phyloP scores from a whole-genome alignment of 2,113 vertebrate species.

The Collichthys lucidus region DNA sequence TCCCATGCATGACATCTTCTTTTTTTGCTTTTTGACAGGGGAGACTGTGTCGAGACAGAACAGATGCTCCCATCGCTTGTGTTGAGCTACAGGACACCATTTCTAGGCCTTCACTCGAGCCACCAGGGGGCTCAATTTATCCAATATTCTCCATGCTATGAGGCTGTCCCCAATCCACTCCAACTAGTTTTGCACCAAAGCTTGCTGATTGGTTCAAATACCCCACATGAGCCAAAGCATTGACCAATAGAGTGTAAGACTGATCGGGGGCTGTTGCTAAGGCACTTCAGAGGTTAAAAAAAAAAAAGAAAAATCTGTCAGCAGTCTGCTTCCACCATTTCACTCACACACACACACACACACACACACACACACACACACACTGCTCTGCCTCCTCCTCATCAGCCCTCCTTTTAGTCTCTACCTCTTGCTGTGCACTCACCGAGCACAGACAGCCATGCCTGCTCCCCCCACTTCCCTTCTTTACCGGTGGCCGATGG shows the following conservation, averaged over 20 bases:
- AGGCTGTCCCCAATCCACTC: conserved; percentile 1
- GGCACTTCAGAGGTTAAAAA: conserved; percentile 67
- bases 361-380: conserved; percentile 18
- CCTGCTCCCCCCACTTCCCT: not conserved
- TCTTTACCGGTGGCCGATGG: conserved; percentile 33
- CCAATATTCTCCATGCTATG: not conserved
- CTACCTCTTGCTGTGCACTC: conserved; percentile 9
- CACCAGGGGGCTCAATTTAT: conserved; percentile 62
- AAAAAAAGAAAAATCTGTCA: conserved; percentile 36
- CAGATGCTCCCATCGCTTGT: not conserved
- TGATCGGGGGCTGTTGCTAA: conserved; percentile 83
- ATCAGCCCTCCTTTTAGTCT: conserved; percentile 8
- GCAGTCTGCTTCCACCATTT: conserved; percentile 63
- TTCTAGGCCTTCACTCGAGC: not conserved
- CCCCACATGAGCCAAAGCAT: conserved; percentile 65
- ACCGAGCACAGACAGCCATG: not conserved
- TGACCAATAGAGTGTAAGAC: conserved; percentile 76
- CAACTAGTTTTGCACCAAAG: conserved; percentile 73
- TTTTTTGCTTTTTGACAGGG: not conserved
- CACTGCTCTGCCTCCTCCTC: conserved; percentile 29
- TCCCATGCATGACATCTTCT: not conserved
- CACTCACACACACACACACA: conserved; percentile 28
- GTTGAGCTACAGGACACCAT: not conserved
- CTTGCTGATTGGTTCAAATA: conserved; percentile 79
- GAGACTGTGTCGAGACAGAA: not conserved